phyloP scores from a whole-genome alignment of 2,113 vertebrate genomes.

The Gasterosteus nipponicus region DNA sequence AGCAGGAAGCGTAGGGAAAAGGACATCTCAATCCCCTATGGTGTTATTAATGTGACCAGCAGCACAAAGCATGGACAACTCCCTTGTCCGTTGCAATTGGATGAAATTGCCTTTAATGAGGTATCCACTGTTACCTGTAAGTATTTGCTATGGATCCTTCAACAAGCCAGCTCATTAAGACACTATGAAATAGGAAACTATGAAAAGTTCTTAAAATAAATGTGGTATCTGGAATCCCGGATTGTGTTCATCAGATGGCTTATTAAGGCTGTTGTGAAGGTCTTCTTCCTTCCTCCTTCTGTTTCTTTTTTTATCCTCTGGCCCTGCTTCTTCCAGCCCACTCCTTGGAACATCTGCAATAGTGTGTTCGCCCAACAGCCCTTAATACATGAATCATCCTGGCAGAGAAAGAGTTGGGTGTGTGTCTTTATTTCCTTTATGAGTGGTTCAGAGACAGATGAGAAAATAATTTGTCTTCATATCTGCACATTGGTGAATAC shows the following conservation, averaged over 20 bases:
- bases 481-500: constrained; percentile 8
- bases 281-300: constrained; percentile 13
- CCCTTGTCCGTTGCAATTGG: constrained; percentile 20
- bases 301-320: constrained; percentile 19
- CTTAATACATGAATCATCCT: constrained; percentile 66
- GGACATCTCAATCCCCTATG: constrained; percentile 57
- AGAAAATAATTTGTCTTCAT: constrained; percentile 59
- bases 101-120: constrained; percentile 31
- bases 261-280: constrained; percentile 27
- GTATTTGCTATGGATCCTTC: constrained; percentile 21
- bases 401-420: constrained; percentile 19
- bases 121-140: constrained; percentile 19
- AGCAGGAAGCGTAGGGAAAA: constrained; percentile 56
- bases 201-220: background rate
- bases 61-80: constrained; percentile 64
- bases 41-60: constrained; percentile 75
- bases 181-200: background rate
- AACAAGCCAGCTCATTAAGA: background rate
- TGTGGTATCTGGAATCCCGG: background rate
- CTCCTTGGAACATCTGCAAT: constrained; percentile 70
- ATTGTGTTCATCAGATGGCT: constrained; percentile 3
- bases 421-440: constrained; percentile 48
- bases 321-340: constrained; percentile 49
- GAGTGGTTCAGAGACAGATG: constrained; percentile 38
- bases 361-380: constrained; percentile 52